These are phyloP conservation scores for Myotis planiceps DNA, from an alignment of 2,797 vertebrate species.

Conservation along the genomic window DNA sequence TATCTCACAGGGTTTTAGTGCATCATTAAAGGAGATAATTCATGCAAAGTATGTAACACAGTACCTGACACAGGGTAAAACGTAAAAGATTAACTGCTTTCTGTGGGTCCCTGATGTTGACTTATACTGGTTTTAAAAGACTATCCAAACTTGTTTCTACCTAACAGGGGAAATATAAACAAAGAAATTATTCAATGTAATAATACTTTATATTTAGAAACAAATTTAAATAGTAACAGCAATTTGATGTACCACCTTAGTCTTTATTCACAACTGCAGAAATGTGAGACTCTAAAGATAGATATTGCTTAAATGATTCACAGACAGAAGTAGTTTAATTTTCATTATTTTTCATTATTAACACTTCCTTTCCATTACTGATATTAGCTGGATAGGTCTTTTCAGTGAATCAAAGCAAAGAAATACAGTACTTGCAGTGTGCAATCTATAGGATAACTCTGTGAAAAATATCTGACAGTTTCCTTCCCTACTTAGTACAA, in stretches of 20 bases:
- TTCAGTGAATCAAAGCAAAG: constrained; percentile 17
- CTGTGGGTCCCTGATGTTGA: not conserved
- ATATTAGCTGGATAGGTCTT: not conserved
- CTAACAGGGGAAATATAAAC: not conserved
- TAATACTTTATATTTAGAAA: constrained; percentile 20
- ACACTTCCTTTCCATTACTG: constrained; percentile 17
- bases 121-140: not conserved
- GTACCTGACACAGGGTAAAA: not conserved
- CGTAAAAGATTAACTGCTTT: not conserved
- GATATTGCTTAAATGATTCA: not conserved
- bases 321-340: constrained; percentile 16
- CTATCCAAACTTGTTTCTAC: not conserved
- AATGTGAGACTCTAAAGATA: not conserved
- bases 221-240: not conserved
- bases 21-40: not conserved
- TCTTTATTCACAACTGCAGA: not conserved
- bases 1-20: not conserved
- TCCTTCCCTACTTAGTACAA: not conserved
- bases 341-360: constrained; percentile 1
- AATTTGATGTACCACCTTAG: not conserved
- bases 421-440: not conserved
- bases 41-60: not conserved
- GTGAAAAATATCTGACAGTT: not conserved
- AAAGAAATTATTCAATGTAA: not conserved
- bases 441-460: not conserved